Conservation (phyloP, 2,888 invertebrate genomes). For the Lasioglossum oenotherae region DNA sequence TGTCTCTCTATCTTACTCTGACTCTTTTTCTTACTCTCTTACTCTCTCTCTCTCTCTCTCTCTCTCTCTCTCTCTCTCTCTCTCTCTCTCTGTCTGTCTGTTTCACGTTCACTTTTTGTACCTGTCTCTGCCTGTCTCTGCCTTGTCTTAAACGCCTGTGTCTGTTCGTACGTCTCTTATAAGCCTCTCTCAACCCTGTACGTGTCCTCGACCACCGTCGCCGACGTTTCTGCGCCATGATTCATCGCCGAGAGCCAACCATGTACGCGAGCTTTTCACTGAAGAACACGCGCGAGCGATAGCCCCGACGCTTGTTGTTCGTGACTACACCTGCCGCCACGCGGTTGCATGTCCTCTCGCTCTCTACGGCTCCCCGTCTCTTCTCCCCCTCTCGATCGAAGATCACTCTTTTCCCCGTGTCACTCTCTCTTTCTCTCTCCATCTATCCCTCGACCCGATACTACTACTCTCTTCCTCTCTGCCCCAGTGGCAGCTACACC, state of each 20-base stretch:
- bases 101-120: constrained; percentile 44
- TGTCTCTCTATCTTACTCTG: constrained; percentile 26
- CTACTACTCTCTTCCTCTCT: constrained; percentile 9
- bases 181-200: constrained; percentile 41
- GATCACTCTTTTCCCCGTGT: background rate
- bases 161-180: constrained; percentile 52
- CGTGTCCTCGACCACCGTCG: constrained; percentile 27
- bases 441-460: background rate
- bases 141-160: constrained; percentile 63
- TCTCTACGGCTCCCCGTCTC: background rate
- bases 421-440: background rate
- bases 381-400: background rate
- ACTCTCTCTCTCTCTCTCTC: constrained; percentile 11
- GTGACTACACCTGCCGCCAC: constrained; percentile 42
- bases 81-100: constrained; percentile 15
- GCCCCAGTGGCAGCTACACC: background rate
- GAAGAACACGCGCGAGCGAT: constrained; percentile 19
- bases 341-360: constrained; percentile 29
- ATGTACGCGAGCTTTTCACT: constrained; percentile 23
- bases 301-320: constrained; percentile 23
- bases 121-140: constrained; percentile 57
- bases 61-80: constrained; percentile 8
- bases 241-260: constrained; percentile 34
- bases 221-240: constrained; percentile 29
- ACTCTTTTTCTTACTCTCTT: background rate